Evolutionary conservation across 2,888 invertebrate species (phyloP).

Genomic region (Papilio protenor): DNA sequence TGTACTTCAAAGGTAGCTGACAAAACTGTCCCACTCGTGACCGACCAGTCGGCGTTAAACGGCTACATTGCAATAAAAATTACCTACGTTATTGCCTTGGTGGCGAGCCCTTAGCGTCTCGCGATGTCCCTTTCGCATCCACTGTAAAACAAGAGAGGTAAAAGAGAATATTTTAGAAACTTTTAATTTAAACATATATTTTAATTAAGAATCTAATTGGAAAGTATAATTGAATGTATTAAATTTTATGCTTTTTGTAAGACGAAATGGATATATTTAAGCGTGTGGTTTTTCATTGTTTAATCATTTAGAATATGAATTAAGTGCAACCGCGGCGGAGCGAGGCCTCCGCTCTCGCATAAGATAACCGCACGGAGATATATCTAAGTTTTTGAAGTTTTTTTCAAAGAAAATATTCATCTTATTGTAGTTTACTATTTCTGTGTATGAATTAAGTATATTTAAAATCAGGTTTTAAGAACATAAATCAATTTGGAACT

Average conservation of each 20-base stretch:
- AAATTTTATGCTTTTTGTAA: conserved; percentile 72
- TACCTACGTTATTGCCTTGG: neutral
- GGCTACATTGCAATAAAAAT: neutral
- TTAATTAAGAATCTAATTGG: conserved; percentile 77
- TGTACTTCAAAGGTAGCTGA: neutral
- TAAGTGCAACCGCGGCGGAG: conserved; percentile 68
- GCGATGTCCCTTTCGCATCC: conserved; percentile 63
- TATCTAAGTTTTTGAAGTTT: conserved; percentile 80
- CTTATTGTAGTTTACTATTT: conserved; percentile 77
- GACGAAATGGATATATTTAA: conserved; percentile 73
- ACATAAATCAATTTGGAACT: conserved; percentile 79
- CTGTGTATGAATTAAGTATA: conserved; percentile 76
- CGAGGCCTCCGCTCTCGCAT: conserved; percentile 45
- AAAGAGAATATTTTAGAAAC: conserved; percentile 69
- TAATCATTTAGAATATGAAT: conserved; percentile 70
- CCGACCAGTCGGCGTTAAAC: neutral
- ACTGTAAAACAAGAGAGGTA: conserved; percentile 67
- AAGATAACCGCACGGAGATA: conserved; percentile 66
- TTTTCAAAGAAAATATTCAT: conserved; percentile 81
- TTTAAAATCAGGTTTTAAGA: conserved; percentile 81
- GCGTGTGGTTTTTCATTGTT: conserved; percentile 63
- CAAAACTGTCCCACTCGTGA: neutral
- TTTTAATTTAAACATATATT: conserved; percentile 72
- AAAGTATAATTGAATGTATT: conserved; percentile 69
- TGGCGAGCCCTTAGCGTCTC: neutral